Evolutionary conservation across 2,888 invertebrate species (phyloP).

Genomic region (Lasius fuliginosus): DNA sequence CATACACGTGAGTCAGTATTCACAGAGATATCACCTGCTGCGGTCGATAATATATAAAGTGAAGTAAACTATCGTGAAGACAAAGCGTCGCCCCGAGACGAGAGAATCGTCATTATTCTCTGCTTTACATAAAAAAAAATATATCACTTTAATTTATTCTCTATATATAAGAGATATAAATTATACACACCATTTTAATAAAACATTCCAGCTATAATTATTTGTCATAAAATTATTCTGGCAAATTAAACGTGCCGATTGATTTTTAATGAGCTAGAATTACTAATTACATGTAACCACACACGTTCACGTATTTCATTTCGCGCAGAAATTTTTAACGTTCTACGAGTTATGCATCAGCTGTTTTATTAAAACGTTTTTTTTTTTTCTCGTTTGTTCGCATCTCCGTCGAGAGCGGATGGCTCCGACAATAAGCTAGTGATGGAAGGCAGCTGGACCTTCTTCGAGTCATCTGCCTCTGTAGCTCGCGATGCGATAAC

Average conservation of each 20-base stretch:
- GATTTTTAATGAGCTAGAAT: background rate
- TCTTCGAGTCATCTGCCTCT: conserved; percentile 84
- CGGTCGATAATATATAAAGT: conserved; percentile 72
- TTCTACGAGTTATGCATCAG: conserved; percentile 7
- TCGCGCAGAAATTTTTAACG: conserved; percentile 5
- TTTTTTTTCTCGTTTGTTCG: conserved; percentile 57
- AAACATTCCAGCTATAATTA: background rate
- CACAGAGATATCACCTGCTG: conserved; percentile 83
- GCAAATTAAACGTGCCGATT: background rate
- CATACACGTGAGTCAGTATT: conserved; percentile 73
- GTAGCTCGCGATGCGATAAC: conserved; percentile 84
- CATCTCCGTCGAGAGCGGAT: conserved; percentile 65
- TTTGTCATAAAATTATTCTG: background rate
- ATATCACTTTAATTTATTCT: background rate
- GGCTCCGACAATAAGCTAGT: conserved; percentile 76
- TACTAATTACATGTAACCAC: background rate
- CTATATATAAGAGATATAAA: background rate
- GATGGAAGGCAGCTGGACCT: conserved; percentile 84
- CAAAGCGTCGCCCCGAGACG: conserved; percentile 37
- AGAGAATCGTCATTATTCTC: conserved; percentile 26
- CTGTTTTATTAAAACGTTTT: conserved; percentile 36
- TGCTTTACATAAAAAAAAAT: background rate
- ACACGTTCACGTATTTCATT: conserved; percentile 8
- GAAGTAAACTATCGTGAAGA: conserved; percentile 44
- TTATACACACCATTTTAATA: background rate